Percentiles rank a stretch among this genome's conserved stretches.
phyloP scores from a whole-genome alignment of 2,113 vertebrate species.

The Dolichotis patagonum region DNA sequence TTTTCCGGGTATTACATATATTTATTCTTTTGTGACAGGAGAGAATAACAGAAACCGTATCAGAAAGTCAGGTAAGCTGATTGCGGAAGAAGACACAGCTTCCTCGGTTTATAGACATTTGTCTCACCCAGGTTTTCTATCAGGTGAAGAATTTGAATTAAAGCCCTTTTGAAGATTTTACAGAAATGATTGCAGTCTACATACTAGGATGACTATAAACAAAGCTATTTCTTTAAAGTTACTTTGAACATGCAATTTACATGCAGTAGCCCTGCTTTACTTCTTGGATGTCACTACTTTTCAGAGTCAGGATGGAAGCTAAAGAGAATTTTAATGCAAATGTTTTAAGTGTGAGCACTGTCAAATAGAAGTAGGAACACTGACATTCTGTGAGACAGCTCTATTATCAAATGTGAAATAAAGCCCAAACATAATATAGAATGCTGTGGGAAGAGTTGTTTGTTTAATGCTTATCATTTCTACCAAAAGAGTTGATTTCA shows the following conservation, averaged over 20 bases:
- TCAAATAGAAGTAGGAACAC: constrained; percentile 4
- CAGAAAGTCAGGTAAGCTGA: constrained; percentile 80
- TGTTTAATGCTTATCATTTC: background rate
- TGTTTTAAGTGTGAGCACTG: constrained; percentile 46
- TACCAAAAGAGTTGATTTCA: constrained; percentile 14
- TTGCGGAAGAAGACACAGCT: constrained; percentile 81
- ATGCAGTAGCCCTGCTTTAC: constrained; percentile 63
- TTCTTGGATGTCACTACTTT: constrained; percentile 56
- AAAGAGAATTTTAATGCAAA: constrained; percentile 61
- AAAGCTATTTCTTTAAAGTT: constrained; percentile 75
- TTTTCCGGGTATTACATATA: constrained; percentile 76
- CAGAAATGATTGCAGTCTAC: constrained; percentile 76
- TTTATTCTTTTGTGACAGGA: constrained; percentile 82
- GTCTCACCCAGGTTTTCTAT: constrained; percentile 79
- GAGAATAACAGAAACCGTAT: constrained; percentile 82
- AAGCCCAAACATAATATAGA: background rate
- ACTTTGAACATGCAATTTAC: constrained; percentile 76
- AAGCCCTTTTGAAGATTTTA: constrained; percentile 82
- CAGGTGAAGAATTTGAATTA: constrained; percentile 81
- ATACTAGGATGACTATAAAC: constrained; percentile 76
- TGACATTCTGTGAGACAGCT: background rate
- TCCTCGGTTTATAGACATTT: constrained; percentile 82
- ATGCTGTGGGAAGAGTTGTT: background rate
- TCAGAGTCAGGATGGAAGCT: constrained; percentile 41
- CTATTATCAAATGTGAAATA: background rate